Conservation (phyloP, 2,113 vertebrate species). For the Vidua macroura region DNA sequence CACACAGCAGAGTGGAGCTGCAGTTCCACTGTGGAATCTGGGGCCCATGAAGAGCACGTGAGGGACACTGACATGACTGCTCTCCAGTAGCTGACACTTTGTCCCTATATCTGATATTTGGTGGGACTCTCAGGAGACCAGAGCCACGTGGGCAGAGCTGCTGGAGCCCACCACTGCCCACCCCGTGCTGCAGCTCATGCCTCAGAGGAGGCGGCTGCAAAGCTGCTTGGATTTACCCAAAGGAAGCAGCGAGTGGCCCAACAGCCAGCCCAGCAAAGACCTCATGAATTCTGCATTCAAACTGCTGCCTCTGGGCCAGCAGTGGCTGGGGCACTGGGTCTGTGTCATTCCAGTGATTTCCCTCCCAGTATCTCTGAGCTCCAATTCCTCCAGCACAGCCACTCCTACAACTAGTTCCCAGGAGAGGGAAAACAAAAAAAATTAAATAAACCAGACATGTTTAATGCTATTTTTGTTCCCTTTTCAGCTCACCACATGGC, state of each 20-base stretch:
- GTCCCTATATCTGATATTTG: not conserved
- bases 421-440: not conserved
- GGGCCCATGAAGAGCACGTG: not conserved
- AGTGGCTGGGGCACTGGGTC: not conserved
- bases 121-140: not conserved
- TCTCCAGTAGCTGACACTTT: not conserved
- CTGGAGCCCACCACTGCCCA: not conserved
- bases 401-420: not conserved
- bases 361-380: not conserved
- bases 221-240: not conserved
- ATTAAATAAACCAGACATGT: not conserved
- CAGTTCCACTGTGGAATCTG: accelerated
- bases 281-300: not conserved
- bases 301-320: not conserved
- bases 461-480: not conserved
- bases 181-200: not conserved
- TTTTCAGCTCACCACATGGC: not conserved
- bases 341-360: not conserved
- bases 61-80: accelerated
- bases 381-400: not conserved
- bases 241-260: not conserved
- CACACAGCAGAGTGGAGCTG: accelerated
- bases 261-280: not conserved
- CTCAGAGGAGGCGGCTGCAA: not conserved
- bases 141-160: not conserved